Base-by-base conservation (phyloP, 1,140 invertebrate species). In the Neodiprion fabricii region DNA sequence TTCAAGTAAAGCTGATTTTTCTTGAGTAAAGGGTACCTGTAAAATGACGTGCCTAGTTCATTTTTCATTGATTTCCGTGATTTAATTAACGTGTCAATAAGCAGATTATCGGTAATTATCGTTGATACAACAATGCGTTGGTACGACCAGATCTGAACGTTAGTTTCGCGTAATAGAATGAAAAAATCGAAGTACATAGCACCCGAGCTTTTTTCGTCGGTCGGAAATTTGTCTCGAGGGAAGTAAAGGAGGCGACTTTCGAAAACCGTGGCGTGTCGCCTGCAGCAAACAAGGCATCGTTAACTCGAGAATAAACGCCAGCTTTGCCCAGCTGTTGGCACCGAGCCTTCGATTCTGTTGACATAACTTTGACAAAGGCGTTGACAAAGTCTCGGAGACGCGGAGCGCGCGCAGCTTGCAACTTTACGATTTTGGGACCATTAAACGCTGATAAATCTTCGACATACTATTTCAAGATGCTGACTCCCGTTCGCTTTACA, bases 351-450 rank as follows among this genome's bases (percentile, higher is more conserved):
- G 21, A 9, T 67, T 67, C 74, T 86, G 87, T 87, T 88, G 86
- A 88, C 83, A 85, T 78, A 84, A 85, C 81, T 85, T 85, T 83
- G 85, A 87, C 86, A 87, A 82, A 82, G 79, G 79, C 86, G 87
- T 88, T 88, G 87, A 88, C 87, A 88, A 87, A 86, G 82, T 87
- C 78, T 80, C 71, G 23, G 40, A 12, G 67, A 61, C 28, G 28
- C 28, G 28, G 28, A 40, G 28, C 53, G 53, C 17, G 40, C 75
- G 77, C 77, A 79, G 79, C 79, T 81, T 76, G 76, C 79, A 79
- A 79, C 81, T 87, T 86, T 86, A 87, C 83, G 85, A 85, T 83
- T 79, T 77, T 72, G 76, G 75, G 81, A 81, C 85, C 85, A 86
- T 88, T 87, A 86, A 85, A 83, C 78, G 79, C 78, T 80, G 82